Evolutionary conservation across 1,140 invertebrate genomes (phyloP), one percentile per base, ranked within the genome.

Genomic region (Archivesica marissinica): DNA sequence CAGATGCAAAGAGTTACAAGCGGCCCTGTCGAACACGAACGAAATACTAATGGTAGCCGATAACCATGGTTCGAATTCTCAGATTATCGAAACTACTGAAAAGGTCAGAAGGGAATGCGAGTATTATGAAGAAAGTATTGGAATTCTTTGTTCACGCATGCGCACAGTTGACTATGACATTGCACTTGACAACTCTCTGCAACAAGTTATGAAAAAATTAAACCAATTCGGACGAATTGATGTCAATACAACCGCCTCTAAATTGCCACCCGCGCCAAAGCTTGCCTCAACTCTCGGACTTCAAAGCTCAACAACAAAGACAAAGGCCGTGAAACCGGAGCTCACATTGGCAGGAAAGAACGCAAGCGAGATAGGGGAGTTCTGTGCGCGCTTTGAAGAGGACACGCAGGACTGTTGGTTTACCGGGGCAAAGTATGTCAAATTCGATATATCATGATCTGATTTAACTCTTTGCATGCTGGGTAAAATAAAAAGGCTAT

Each of bases 371-470:
- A 64, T 85, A 13, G 82, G 56, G 17, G 82, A 85, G 30, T 77
- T 85, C 23, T 77, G 75, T 77, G 82, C 74, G 20, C 35, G 82
- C 17, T 83, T 75, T 47, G 47, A 75, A 25, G 74, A 85, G 11
- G 82, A 85, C 47, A 28, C 50, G 17, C 35, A 78, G 33, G 74
- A 85, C 25, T 85, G 82, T 39, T 85, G 82, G 82, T 85, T 85
- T 41, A 85, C 82, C 7, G 82, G 82, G 2, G 82, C 82, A 25
- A 28, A n/a, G 35, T 72, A 50, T 50, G 68, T 50, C 23, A 30
- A 7, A n/a, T n/a, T n/a, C n/a, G n/a, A n/a, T n/a, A n/a, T n/a
- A n/a, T n/a, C n/a, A n/a, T n/a, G n/a, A n/a, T n/a, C n/a, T n/a
- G n/a, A n/a, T n/a, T n/a, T n/a, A n/a, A n/a, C n/a, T n/a, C n/a